A percentile compares a stretch with the other conserved stretches of the same genome.
Conservation (phyloP, 2,113 vertebrate species). For the Corydoras maculifer region DNA sequence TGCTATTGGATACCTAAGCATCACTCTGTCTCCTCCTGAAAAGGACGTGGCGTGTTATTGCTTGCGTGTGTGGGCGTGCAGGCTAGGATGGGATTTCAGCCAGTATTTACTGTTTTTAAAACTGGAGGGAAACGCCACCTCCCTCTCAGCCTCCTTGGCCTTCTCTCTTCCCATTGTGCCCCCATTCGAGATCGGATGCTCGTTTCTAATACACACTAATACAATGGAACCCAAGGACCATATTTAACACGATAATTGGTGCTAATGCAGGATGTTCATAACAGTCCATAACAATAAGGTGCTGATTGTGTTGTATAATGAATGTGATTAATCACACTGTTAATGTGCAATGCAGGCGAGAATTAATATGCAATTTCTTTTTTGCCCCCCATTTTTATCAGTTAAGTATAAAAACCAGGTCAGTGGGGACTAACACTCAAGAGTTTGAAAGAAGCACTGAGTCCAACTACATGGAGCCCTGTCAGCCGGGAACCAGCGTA, state of each 20-base stretch:
- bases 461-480: constrained; percentile 81
- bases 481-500: constrained; percentile 84
- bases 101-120: constrained; percentile 33
- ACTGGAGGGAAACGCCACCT: constrained; percentile 10
- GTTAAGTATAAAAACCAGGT: constrained; percentile 83
- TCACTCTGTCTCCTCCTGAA: constrained; percentile 23
- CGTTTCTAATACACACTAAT: too few relatives aligned
- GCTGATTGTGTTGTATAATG: too few relatives aligned
- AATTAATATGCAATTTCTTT: background rate
- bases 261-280: too few relatives aligned
- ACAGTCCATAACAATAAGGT: too few relatives aligned
- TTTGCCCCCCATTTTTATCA: constrained; percentile 67
- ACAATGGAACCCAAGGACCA: too few relatives aligned
- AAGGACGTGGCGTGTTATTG: constrained; percentile 26
- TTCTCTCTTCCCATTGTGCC: too few relatives aligned
- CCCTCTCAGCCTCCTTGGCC: background rate
- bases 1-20: constrained; percentile 39
- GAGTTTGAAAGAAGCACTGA: constrained; percentile 80
- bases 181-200: too few relatives aligned
- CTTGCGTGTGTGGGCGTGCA: constrained; percentile 3
- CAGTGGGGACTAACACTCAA: constrained; percentile 82
- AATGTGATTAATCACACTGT: background rate
- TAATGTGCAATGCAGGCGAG: background rate
- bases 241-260: too few relatives aligned
- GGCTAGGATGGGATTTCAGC: constrained; percentile 15